Base-by-base conservation (phyloP, 2,888 invertebrate genomes). In the Epirrhoe tristata region DNA sequence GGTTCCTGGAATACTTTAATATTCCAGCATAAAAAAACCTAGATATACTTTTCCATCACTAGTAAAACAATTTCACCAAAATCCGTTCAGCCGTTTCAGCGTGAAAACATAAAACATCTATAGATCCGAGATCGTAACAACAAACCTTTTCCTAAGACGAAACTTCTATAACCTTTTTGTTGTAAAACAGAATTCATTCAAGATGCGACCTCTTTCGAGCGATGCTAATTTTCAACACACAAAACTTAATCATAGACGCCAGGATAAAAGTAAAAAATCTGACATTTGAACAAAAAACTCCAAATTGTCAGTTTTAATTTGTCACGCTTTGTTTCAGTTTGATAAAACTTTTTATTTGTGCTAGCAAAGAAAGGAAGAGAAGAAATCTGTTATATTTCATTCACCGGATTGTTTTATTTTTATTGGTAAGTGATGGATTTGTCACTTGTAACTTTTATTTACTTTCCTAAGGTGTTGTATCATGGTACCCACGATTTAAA, bases 271-370 rank as follows among this genome's bases (percentile, higher is more conserved):
- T 50, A 12, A 32, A 14, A 50, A 50, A 51, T 24, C 52, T 77
- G 79, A 75, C 80, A 79, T 64, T 71, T 71, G 17, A 34, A 24
- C 74, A 78, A 79, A 82, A 77, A 69, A 78, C 86, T 76, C 81
- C 81, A 88, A 88, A 84, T 86, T 87, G 88, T 79, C 88, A 89
- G 85, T 87, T 79, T 65, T 69, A 73, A 70, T 78, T 79, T 79
- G 82, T 79, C 77, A 81, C 71, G 67, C 69, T 74, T 70, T 78
- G 74, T 78, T 78, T 75, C 71, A 79, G 81, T 85, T 84, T 81
- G 73, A 77, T 77, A 70, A 76, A 77, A 72, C 73, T 76, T 82
- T 73, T 80, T 80, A 77, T 77, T 75, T 63, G 54, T 75, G 77
- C 72, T 73, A 56, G 63, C 67, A 69, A 65, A 71, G 51, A 58